These are phyloP conservation scores for Odontophorus gujanensis DNA, from an alignment of 2,113 vertebrate genomes.

Conservation along the genomic window DNA sequence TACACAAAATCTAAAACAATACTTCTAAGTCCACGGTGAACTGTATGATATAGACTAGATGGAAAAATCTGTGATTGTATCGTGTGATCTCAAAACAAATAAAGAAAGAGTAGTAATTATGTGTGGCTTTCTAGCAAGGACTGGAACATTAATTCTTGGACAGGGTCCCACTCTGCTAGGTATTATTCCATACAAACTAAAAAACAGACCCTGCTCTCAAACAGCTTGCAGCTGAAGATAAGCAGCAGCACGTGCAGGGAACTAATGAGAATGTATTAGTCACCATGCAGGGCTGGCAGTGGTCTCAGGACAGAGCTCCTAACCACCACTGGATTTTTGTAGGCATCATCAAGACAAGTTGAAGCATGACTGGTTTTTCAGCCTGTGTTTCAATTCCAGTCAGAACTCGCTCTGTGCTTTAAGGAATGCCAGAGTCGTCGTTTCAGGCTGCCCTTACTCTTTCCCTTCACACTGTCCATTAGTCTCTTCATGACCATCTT, in stretches of 20 bases:
- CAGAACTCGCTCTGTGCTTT: slow-evolving; percentile 34
- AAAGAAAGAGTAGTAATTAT: not conserved
- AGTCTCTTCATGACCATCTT: not conserved
- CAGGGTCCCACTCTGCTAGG: not conserved
- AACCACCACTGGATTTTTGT: not conserved
- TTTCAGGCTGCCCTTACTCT: not conserved
- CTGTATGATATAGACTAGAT: not conserved
- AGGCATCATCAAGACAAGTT: not conserved
- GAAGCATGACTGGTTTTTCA: slow-evolving; percentile 17
- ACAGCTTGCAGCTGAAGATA: not conserved
- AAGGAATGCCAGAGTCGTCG: not conserved
- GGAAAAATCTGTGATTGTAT: not conserved
- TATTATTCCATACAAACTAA: not conserved
- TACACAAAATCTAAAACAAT: not conserved
- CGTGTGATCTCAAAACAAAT: not conserved
- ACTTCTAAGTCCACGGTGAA: not conserved
- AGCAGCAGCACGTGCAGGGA: not conserved
- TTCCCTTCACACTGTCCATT: not conserved
- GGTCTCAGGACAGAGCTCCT: not conserved
- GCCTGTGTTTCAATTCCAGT: slow-evolving; percentile 15
- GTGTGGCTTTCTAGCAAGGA: not conserved
- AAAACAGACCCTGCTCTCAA: not conserved
- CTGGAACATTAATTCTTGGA: not conserved
- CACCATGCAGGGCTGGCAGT: not conserved
- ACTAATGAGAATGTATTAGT: not conserved